Base-by-base conservation (phyloP, 2,888 invertebrate species). In the Clunio marinus region DNA sequence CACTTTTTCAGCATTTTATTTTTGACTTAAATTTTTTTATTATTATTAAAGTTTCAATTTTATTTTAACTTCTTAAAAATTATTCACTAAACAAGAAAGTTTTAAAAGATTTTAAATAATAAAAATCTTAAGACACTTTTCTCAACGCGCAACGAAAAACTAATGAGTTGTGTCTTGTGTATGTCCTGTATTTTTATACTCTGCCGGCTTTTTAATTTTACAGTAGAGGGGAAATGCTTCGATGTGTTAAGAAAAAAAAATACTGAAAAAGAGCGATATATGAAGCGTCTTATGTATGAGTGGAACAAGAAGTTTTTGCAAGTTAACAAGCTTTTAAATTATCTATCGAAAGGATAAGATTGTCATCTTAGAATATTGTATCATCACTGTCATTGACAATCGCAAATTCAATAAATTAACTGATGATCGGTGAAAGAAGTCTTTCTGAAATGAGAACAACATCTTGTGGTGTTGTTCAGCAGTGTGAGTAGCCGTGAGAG, bases 171-270 rank as follows among this genome's bases (percentile, higher is more conserved):
- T 66, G 46, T 45, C 51, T 28, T 46, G 55, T 66, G 17, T 66
- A 46, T 66, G 66, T 55, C 66, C 63, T 63, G 63, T 63, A 37
- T 66, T 55, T 65, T 45, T 66, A 66, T 35, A 55, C 35, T 35
- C n/a, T 57, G 55, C 66, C 66, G 66, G 66, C 55, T 4, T 25
- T 27, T 13, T n/a, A 57, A 13, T 25, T 57, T 27, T 27, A 27
- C 25, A 27, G 57, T 57, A 57, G 57, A 57, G 57, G 57, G 57
- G 57, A 25, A 57, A 22, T 3, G 25, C 7, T 51, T 57, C n/a
- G n/a, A 57, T 57, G 57, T 57, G 13, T 57, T 27, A 51, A 51
- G 27, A 27, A 27, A 22, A 57, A 27, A n/a, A n/a, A n/a, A n/a
- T n/a, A n/a, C n/a, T n/a, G 57, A 57, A 55, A 46, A 63, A 63